Base-by-base conservation (phyloP, 2,888 invertebrate genomes). In the Drosophila buzzatii region DNA sequence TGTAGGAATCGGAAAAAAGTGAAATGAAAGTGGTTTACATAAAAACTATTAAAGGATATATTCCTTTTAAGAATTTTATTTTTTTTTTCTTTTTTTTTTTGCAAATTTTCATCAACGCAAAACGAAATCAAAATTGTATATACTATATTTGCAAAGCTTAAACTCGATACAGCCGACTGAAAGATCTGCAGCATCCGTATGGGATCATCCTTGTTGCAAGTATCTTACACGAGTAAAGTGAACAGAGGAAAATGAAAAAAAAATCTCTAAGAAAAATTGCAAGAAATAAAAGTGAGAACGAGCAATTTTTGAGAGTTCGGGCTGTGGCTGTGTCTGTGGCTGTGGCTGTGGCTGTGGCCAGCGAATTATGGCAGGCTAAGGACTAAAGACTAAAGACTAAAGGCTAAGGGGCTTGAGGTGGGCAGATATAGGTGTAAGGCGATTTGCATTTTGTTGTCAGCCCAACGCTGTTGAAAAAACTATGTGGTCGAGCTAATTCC, bases 251-350 rank as follows among this genome's bases (percentile, higher is more conserved):
- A 16, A 51, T n/a, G 12, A 31, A 51, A 76, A 51, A 76, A 60
- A 57, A 53, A 51, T 44, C 60, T 42, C 57, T 57, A 70, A 71
- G 62, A 70, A 23, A 83, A 69, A 70, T 70, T 69, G 70, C 67
- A 68, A 62, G 37, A 67, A 61, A 68, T 70, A 44, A 76, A 63
- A 49, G 86, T 86, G 81, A 85, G 63, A 69, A 67, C 79, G 88
- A 87, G 88, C 85, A 89, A 61, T 68, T 57, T 52, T 47, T 51
- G 70, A 63, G 60, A 67, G 27, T 23, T 44, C 52, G 65, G 52
- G 33, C 35, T 52, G 18, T 35, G 35, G 35, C 23, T 45, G 16
- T 45, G 45, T 9, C 49, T 49, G 31, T 49, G 49, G 18, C 49
- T 33, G 16, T 45, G 45, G 9, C 49, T 49, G 31, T 49, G 49